Evolutionary conservation across 2,113 vertebrate genomes (phyloP).

Genomic region (Hippocampus guttulatus): DNA sequence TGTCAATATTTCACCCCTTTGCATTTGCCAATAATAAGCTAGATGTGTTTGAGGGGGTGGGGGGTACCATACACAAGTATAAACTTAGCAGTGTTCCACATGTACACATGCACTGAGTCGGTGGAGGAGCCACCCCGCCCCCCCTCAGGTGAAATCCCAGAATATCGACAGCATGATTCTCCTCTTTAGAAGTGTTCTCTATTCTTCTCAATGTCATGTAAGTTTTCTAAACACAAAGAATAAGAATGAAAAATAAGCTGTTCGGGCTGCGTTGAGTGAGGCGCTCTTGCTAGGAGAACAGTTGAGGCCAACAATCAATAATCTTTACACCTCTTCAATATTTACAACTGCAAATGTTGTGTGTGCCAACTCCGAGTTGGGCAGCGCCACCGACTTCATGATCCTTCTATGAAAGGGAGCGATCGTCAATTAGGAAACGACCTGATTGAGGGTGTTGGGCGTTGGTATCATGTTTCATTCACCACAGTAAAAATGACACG

Average conservation of each 20-base stretch:
- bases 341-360: not conserved
- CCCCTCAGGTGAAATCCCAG: constrained; percentile 67
- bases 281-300: no score
- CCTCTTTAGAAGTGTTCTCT: constrained; percentile 36
- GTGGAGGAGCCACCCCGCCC: constrained; percentile 26
- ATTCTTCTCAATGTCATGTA: constrained; percentile 3
- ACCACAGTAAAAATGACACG: not conserved
- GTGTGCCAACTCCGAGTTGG: not conserved
- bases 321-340: no score
- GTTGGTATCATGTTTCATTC: not conserved
- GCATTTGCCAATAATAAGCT: constrained; percentile 67
- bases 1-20: constrained; percentile 64
- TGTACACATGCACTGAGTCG: constrained; percentile 58
- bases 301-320: not conserved
- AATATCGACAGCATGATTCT: constrained; percentile 67
- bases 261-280: constrained; percentile 3
- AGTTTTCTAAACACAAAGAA: constrained; percentile 45
- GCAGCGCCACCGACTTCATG: no score
- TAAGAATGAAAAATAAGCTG: constrained; percentile 25
- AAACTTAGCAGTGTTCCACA: constrained; percentile 68
- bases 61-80: constrained; percentile 57
- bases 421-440: no score
- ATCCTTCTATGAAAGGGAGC: no score
- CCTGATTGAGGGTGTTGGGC: no score
- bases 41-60: constrained; percentile 48